Evolutionary conservation across 2,888 invertebrate species (phyloP), one percentile per base, ranked within the genome.

Genomic region (Platypus cylindrus): DNA sequence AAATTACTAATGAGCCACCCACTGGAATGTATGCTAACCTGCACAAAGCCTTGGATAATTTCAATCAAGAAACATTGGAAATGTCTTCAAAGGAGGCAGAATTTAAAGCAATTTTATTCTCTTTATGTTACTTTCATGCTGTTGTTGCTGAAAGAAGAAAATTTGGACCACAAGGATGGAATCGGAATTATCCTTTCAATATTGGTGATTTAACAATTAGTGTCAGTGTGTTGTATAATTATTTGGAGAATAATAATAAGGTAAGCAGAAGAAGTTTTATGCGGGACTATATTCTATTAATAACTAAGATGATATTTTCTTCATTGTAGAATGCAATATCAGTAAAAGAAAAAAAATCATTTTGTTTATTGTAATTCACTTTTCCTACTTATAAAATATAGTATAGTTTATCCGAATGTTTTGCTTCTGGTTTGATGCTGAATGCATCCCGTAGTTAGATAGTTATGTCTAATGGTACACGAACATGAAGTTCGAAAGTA

Each of bases 111-210:
- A 76, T 91, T 41, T 65, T 91, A 25, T 94, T 93, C 58, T 73
- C 87, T 0, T 65, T 94, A 1, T 90, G 90, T 56, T 94, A 94
- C 58, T 94, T 93, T 64, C 94, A 94, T 58, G 93, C 94, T 2
- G 90, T 90, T 0, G 84, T 93, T 1, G 85, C 87, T 3, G 89
- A 94, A 59, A 67, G 93, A 39, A 70, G 89, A 24, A 93, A 94
- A 64, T 94, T 94, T 57, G 94, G 93, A 0, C 81, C 94, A 0
- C 90, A 93, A 59, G 90, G 90, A 8, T 90, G 90, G 90, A 90
- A 90, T 55, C 70, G 77, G 47, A 67, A 70, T 4, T 82, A 83
- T 55, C 82, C 82, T 1, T 83, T 81, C 54, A 82, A 82, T 57
- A 71, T 79, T 48, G 87, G 87, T 3, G 93, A 94, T 58, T 61